Evolutionary conservation across 2,888 invertebrate genomes (phyloP), one percentile per base, ranked within the genome.

Genomic region (Campoletis raptor): DNA sequence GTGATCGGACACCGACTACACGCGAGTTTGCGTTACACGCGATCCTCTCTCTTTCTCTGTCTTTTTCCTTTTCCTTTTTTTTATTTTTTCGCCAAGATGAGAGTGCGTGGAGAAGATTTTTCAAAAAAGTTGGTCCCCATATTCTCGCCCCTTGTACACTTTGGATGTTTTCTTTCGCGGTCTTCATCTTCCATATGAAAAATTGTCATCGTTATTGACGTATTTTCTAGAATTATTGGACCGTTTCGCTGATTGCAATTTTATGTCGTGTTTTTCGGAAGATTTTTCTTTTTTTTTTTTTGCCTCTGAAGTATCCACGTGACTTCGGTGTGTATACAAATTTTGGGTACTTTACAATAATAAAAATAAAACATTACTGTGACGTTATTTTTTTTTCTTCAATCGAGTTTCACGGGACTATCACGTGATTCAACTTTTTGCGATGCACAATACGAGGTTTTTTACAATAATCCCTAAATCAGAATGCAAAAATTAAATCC

Each of bases 1-100:
- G 91, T 93, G 93, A 94, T 91, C 93, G 92, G 91, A 92, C 91
- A 92, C 92, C 86, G 86, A 81, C 83, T 86, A 86, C 74, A 66
- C 81, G 86, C 81, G 83, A 86, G 83, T 83, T 73, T 87, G 74
- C 76, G 89, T 89, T 90, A 90, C 85, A 85, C 87, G 85, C 85
- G 87, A 86, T 83, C 81, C 77, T 86, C 66, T 7, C 21, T 42
- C 70, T 54, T 64, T 57, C 66, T 57, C 57, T 83, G 12, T 70
- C 52, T 84, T 66, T n/a, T 8, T 67, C 30, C 37, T 40, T 54
- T 45, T 24, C 73, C 52, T 67, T 52, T 81, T 36, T 79, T 10
- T 21, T 21, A 6, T 64, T 37, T 67, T 66, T 54, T 64, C 67
- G 48, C 64, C 8, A 61, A 76, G 64, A 67, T 45, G 52, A 48